Conservation (phyloP, 1,140 invertebrate species). For the Lanistes nyassanus region DNA sequence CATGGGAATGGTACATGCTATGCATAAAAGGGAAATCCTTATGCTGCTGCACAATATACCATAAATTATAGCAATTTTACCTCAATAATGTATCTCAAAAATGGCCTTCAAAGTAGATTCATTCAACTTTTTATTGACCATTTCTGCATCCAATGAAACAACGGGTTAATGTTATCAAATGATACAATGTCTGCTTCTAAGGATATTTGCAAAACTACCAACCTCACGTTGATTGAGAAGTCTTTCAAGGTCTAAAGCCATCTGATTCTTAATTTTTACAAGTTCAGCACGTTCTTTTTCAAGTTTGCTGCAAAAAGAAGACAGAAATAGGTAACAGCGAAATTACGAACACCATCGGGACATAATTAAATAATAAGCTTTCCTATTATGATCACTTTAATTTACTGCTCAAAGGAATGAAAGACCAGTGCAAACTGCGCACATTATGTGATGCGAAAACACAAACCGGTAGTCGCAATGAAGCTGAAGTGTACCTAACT, state of each 20-base stretch:
- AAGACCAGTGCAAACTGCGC: too few relatives aligned
- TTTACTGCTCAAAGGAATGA: too few relatives aligned
- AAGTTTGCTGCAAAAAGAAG: conserved; percentile 45
- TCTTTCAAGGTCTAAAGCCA: conserved; percentile 64
- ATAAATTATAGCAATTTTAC: not conserved
- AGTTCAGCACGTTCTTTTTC: conserved; percentile 55
- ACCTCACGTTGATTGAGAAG: conserved; percentile 64
- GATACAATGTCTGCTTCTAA: not conserved
- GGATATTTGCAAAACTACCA: conserved; percentile 1
- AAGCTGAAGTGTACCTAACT: too few relatives aligned
- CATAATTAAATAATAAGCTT: too few relatives aligned
- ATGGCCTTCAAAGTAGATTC: too few relatives aligned
- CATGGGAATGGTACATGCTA: too few relatives aligned
- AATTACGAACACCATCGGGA: too few relatives aligned
- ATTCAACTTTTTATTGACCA: not conserved
- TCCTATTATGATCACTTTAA: too few relatives aligned
- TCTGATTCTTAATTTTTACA: conserved; percentile 58
- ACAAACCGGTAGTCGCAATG: too few relatives aligned
- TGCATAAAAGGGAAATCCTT: not conserved
- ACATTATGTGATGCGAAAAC: too few relatives aligned
- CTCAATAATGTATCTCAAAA: not conserved
- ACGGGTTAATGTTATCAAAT: not conserved
- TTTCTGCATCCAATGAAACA: not conserved
- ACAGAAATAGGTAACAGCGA: not conserved
- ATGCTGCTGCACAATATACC: not conserved